Conservation (phyloP, 2,888 invertebrate species). For the Cheilosia vernalis region DNA sequence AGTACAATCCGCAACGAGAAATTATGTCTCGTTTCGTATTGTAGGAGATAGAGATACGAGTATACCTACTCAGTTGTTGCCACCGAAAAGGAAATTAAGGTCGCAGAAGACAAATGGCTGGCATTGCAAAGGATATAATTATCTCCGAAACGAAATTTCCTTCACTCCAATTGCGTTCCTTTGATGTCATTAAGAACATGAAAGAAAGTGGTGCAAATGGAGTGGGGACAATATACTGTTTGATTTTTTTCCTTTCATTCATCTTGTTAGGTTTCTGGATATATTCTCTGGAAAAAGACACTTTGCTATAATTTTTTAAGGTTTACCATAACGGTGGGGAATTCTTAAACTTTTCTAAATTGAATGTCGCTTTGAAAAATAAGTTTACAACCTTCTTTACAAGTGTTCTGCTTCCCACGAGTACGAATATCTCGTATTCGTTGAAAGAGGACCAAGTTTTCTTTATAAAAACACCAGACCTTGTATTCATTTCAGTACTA, state of each 20-base stretch:
- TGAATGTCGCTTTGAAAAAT: too few species aligned
- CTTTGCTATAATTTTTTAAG: too few species aligned
- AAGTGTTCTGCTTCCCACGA: neutral
- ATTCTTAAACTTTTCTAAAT: too few species aligned
- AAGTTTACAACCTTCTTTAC: too few species aligned
- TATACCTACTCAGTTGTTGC: slow-evolving; percentile 1
- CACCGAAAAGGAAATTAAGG: slow-evolving; percentile 25
- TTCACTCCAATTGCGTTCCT: slow-evolving; percentile 10
- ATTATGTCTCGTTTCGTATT: neutral
- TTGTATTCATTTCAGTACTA: neutral
- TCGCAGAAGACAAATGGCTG: slow-evolving; percentile 12
- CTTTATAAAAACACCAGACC: neutral
- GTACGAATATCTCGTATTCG: neutral
- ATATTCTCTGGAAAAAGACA: neutral
- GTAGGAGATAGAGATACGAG: neutral
- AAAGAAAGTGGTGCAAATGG: slow-evolving; percentile 2
- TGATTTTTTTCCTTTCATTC: neutral
- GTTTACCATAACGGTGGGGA: too few species aligned
- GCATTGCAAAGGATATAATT: slow-evolving; percentile 26
- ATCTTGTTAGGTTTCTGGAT: neutral
- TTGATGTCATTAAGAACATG: slow-evolving; percentile 15
- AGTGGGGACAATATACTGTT: neutral
- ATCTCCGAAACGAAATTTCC: slow-evolving; percentile 11
- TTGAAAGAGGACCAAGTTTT: neutral
- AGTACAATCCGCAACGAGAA: neutral